phyloP scores from a whole-genome alignment of 2,113 vertebrate genomes.

The Pampusana beccarii region DNA sequence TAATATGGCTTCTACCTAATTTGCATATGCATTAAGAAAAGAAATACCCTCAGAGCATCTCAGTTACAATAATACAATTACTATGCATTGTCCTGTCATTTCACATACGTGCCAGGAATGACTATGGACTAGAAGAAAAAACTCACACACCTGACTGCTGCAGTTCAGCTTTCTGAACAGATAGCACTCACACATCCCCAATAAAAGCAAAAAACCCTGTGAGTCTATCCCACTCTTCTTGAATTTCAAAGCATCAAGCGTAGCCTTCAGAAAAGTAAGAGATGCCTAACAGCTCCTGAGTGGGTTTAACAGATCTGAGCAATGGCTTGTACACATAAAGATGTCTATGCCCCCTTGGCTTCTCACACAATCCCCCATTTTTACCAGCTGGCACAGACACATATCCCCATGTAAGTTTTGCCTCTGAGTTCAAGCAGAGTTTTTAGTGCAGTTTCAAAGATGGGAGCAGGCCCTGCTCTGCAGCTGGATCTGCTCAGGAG shows the following conservation, averaged over 20 bases:
- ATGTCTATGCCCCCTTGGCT: neutral
- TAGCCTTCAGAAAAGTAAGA: neutral
- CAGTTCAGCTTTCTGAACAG: neutral
- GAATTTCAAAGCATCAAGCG: neutral
- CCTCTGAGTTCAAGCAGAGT: slow-evolving; percentile 23
- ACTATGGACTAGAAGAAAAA: neutral
- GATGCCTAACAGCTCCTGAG: slow-evolving; percentile 13
- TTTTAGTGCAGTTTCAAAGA: neutral
- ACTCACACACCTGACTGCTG: neutral
- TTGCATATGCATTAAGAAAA: slow-evolving; percentile 61
- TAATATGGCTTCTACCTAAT: slow-evolving; percentile 67
- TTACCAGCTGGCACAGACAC: slow-evolving; percentile 40
- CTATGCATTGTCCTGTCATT: neutral
- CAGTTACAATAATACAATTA: slow-evolving; percentile 17
- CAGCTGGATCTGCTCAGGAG: slow-evolving; percentile 50
- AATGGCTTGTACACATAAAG: neutral
- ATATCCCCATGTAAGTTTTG: slow-evolving; percentile 32
- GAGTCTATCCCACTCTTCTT: neutral
- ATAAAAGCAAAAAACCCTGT: neutral
- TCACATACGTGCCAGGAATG: neutral
- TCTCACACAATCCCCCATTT: neutral
- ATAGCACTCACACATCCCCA: slow-evolving; percentile 41
- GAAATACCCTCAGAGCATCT: slow-evolving; percentile 27
- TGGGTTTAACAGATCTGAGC: neutral
- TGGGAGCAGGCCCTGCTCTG: neutral